Percentiles rank a stretch among this genome's conserved stretches.
These are phyloP conservation scores for Oscheius sp. DNA, from an alignment of 1,140 invertebrate species.

Conservation along the genomic window DNA sequence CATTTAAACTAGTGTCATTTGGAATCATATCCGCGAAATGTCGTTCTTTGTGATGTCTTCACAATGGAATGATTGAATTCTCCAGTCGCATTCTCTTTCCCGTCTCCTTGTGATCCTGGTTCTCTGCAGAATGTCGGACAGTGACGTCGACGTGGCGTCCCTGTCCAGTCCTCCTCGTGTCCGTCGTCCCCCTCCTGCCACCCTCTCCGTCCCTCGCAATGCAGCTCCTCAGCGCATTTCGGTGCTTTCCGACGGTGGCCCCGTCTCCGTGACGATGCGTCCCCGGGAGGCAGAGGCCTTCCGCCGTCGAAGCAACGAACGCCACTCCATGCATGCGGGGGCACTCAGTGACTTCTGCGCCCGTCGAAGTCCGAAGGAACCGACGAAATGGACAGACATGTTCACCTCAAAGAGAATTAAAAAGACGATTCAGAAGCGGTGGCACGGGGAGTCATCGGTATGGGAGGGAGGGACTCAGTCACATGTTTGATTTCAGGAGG, in stretches of 20 bases:
- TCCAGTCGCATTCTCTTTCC: no score
- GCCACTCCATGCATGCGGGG: constrained; percentile 24
- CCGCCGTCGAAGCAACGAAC: constrained; percentile 15
- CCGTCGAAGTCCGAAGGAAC: constrained; percentile 20
- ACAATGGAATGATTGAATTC: no score
- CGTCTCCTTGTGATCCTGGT: neutral
- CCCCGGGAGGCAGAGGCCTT: neutral
- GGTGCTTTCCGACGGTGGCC: neutral
- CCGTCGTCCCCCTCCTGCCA: neutral
- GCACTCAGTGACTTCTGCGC: constrained; percentile 6
- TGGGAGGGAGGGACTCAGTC: neutral
- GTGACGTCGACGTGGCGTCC: no score
- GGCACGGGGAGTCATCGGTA: neutral
- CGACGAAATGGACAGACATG: constrained; percentile 19
- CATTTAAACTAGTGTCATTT: no score
- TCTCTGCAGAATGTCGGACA: neutral
- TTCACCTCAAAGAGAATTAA: constrained; percentile 25
- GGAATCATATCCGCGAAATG: no score
- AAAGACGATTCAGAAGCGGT: constrained; percentile 4
- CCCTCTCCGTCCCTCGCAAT: neutral
- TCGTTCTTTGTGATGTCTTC: no score
- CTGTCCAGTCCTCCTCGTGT: neutral
- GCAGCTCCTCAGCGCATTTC: neutral
- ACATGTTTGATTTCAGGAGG: neutral
- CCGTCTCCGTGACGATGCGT: neutral